Base-by-base conservation (phyloP, 2,113 vertebrate genomes). In the Brachyhypopomus occidentalis region DNA sequence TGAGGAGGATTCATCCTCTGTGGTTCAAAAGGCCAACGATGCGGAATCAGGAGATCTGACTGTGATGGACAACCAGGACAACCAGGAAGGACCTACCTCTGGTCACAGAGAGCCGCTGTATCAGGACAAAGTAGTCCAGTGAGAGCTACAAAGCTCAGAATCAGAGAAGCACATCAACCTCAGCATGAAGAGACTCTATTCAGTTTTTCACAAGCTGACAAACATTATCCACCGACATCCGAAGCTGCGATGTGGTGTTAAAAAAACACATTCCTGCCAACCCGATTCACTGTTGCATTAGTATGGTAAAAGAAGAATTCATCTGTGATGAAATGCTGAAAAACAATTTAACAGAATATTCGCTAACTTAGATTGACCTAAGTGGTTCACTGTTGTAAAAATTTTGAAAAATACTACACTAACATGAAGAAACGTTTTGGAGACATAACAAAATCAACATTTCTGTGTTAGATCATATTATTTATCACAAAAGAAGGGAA, bases 1-100 rank as follows among this genome's bases (percentile, higher is more conserved):
- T 0, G 87, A 91, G 4, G 86, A 89, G n/a, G 89, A 92, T 80
- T 88, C 89, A 0, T 86, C 84, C 0, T 89, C 89, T 20, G 52
- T 81, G 60, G 38, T n/a, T 19, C 64, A 25, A 0, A 84, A 79
- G 20, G 84, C 84, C 27, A 77, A 74, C n/a, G 83, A 84, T 22
- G 77, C 83, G 83, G 85, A 84, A 75, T 27, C 84, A 20, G 80
- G 63, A 25, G 85, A 87, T 1, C 52, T 84, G 34, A 87, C 74
- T 17, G 74, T 77, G 69, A 59, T 72, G 69, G 80, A 80, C 34
- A 72, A 71, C 38, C 73, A 83, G 52, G 85, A 75, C 16, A 66
- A 23, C 69, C 64, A 62, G 4, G 30, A 77, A 20, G 69, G 22
- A 25, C 55, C 60, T 4, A 55, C 23, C 79, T 67, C 79, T 75